Evolutionary conservation across 2,113 vertebrate genomes (phyloP), one percentile per base, ranked within the genome.

Genomic region (Ancistrus triradiatus): DNA sequence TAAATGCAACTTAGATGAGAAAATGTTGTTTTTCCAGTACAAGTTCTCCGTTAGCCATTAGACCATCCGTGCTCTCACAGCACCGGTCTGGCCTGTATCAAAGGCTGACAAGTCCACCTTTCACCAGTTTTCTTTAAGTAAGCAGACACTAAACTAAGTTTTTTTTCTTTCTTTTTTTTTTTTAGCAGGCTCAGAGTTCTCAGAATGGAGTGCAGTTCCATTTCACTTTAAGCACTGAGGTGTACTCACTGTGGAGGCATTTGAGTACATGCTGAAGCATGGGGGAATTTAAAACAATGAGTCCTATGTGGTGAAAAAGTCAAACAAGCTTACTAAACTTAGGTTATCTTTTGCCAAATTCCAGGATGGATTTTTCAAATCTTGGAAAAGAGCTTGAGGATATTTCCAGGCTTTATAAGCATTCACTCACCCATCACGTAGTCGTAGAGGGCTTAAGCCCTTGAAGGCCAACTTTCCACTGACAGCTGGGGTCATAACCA

Each of bases 401-500:
- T 53, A 38, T 18, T 28, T 37, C 13, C 47, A 9, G 15, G 51
- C 46, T 46, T 24, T 49, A 35, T 24, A 43, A 43, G 21, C 37
- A 59, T 50, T 42, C 43, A 59, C 17, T 38, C 46, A 58, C 37
- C 43, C 6, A 53, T 56, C 19, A 22, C 28, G 50, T n/a, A 18
- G 11, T 6, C 6, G 25, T 43, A 8, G 22, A 5, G 37, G 42
- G 22, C 7, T 15, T 60, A 43, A 9, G 1, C n/a, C 47, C 44
- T 44, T 52, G 69, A 70, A 66, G 49, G n/a, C 11, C 44, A 56
- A 68, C 66, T 71, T 69, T 51, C 18, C 9, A 7, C 46, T 70
- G 71, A 70, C 43, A 69, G 70, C 42, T 57, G 59, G 59, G 65
- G 68, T 76, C 75, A 68, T 72, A 70, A 74, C 51, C 57, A 58